Evolutionary conservation across 2,797 vertebrate genomes (phyloP).

Genomic region (Paratrypauchen microcephalus): DNA sequence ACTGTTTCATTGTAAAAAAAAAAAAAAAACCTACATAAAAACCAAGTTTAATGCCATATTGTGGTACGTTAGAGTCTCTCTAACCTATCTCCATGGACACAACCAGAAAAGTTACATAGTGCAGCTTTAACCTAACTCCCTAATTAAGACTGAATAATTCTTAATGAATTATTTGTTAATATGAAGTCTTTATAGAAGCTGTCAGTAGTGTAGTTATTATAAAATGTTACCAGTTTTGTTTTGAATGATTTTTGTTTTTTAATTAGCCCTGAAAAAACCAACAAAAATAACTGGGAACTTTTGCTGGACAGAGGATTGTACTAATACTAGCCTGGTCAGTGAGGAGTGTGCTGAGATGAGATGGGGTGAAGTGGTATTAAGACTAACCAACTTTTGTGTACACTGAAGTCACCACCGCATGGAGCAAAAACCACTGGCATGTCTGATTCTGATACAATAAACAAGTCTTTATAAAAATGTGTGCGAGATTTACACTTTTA

Average conservation of each 20-base stretch:
- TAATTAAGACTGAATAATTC: no score
- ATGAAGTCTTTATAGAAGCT: no score
- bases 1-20: no score
- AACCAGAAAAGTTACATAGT: no score
- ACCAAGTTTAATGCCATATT: no score
- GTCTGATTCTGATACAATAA: slow-evolving; percentile 68
- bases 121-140: no score
- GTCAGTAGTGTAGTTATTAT: no score
- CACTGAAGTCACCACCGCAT: slow-evolving; percentile 64
- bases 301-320: slow-evolving; percentile 34
- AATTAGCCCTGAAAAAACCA: slow-evolving; percentile 12
- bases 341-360: slow-evolving; percentile 27
- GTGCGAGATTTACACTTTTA: neutral
- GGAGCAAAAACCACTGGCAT: slow-evolving; percentile 72
- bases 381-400: slow-evolving; percentile 61
- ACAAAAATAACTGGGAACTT: slow-evolving; percentile 26
- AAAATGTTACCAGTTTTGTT: neutral
- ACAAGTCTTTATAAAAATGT: slow-evolving; percentile 57
- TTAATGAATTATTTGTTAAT: no score
- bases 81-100: no score
- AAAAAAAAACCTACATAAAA: no score
- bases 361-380: slow-evolving; percentile 34
- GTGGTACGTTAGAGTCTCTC: no score
- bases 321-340: slow-evolving; percentile 17
- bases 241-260: slow-evolving; percentile 6